Base-by-base conservation (phyloP, 2,888 invertebrate genomes). In the Eledona agricola region DNA sequence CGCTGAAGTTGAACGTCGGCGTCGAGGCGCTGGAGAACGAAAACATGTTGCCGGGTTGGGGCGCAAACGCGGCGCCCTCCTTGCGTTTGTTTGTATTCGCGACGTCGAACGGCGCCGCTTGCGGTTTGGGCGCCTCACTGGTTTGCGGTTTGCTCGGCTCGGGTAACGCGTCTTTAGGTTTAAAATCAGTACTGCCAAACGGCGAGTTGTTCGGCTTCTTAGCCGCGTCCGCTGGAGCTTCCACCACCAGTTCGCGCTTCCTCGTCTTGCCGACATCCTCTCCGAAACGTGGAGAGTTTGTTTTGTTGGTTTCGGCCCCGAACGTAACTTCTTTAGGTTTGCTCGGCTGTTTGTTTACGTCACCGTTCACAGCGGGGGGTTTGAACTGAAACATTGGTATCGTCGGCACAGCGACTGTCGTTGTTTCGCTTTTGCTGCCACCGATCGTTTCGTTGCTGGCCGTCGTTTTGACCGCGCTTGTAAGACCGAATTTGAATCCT, bases 401-500 rank as follows among this genome's bases (percentile, higher is more conserved):
- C 2, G 53, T 9, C 9, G 55, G 19, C 37, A n/a, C n/a, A n/a
- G n/a, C n/a, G n/a, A n/a, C n/a, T n/a, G 40, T 34, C 29, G 38
- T 25, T 9, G 40, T 46, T 29, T 32, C 25, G 12, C 16, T 26
- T 10, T n/a, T 25, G 26, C 15, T 43, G 23, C 19, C 28, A 23
- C 10, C 15, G 11, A 10, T 37, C 22, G 15, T 40, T 38, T 17
- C 40, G 9, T 5, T 29, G 6, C 6, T 20, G 28, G 26, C 10
- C 28, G 20, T 34, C 5, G 45, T 29, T 31, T 25, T 38, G 11
- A 31, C n/a, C 9, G 17, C 23, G 32, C 31, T 45, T 25, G 45
- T 45, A 37, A 50, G 17, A 32, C 65, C 66, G 46, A 71, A 72
- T 6, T 62, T 61, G 46, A 66, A 63, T 6, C 54, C 51, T 6